Evolutionary conservation across 2,113 vertebrate genomes (phyloP).

Genomic region (Dipodomys stephensi): DNA sequence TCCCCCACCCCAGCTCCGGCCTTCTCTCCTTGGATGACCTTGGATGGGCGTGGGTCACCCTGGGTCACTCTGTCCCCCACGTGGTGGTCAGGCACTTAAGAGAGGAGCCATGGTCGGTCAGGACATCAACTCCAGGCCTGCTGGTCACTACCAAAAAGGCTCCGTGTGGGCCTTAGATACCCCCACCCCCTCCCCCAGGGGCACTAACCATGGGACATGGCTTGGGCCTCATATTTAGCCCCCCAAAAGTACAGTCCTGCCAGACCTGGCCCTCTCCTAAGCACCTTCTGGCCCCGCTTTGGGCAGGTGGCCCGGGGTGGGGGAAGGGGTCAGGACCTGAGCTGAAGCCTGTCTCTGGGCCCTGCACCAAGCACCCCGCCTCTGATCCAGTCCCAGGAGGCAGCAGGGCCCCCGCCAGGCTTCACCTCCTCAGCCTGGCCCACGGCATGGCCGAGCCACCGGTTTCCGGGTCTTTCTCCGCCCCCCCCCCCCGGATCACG

Average conservation of each 20-base stretch:
- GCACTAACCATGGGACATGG: neutral
- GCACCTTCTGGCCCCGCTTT: constrained; percentile 54
- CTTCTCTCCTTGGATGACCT: constrained; percentile 77
- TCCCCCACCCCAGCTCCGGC: constrained; percentile 72
- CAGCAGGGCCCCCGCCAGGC: neutral
- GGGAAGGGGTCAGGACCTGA: constrained; percentile 72
- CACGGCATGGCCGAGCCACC: constrained; percentile 70
- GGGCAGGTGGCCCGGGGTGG: constrained; percentile 56
- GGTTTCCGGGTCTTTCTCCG: neutral
- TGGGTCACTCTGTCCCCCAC: constrained; percentile 79
- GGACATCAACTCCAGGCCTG: accelerated
- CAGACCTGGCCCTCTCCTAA: constrained; percentile 79
- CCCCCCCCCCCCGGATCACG: constrained; percentile 53
- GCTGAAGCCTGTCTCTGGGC: constrained; percentile 57
- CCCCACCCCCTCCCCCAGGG: neutral
- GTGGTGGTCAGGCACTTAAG: constrained; percentile 59
- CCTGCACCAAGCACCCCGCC: neutral
- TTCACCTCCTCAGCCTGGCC: constrained; percentile 64
- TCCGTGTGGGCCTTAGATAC: neutral
- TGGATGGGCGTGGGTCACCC: constrained; percentile 85
- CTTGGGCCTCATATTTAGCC: constrained; percentile 43
- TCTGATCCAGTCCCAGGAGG: neutral
- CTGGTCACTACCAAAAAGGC: neutral
- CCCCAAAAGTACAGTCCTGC: neutral
- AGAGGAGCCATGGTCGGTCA: constrained; percentile 65